A percentile compares a stretch with the other conserved stretches of the same genome.
Conservation (phyloP, 2,113 vertebrate genomes). For the Pluvianellus socialis region DNA sequence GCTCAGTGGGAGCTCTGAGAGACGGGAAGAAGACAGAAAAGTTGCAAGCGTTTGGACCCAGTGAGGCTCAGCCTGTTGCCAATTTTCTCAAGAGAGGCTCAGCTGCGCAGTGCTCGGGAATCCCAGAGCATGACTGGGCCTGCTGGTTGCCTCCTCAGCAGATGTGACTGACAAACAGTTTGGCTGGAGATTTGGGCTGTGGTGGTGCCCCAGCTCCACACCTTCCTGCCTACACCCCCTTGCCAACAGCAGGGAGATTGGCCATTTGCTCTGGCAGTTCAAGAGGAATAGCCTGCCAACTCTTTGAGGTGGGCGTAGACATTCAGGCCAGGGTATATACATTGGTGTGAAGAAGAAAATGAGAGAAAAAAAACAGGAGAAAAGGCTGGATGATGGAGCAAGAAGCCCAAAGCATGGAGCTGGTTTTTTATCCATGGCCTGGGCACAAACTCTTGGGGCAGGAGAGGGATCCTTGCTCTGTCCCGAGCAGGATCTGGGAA, state of each 20-base stretch:
- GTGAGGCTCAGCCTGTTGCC: background rate
- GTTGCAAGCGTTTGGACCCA: background rate
- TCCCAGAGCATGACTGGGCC: background rate
- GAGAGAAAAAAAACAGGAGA: background rate
- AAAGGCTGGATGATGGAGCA: background rate
- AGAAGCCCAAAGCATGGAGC: background rate
- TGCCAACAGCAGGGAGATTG: background rate
- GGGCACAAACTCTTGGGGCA: background rate
- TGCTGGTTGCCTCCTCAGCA: constrained; percentile 6
- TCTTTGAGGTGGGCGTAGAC: background rate
- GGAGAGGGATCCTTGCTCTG: background rate
- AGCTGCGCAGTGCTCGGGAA: background rate
- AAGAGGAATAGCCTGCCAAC: background rate
- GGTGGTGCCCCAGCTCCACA: background rate
- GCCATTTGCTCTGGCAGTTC: background rate
- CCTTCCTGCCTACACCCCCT: background rate
- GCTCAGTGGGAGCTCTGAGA: background rate
- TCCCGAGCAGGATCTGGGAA: background rate
- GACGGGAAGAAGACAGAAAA: background rate
- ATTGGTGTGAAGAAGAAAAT: background rate
- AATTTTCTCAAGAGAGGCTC: background rate
- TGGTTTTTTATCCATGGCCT: background rate
- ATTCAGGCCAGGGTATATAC: background rate
- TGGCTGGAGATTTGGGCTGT: background rate
- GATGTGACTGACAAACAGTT: background rate